phyloP scores from a whole-genome alignment of 2,888 invertebrate species.

The Lasius fuliginosus region DNA sequence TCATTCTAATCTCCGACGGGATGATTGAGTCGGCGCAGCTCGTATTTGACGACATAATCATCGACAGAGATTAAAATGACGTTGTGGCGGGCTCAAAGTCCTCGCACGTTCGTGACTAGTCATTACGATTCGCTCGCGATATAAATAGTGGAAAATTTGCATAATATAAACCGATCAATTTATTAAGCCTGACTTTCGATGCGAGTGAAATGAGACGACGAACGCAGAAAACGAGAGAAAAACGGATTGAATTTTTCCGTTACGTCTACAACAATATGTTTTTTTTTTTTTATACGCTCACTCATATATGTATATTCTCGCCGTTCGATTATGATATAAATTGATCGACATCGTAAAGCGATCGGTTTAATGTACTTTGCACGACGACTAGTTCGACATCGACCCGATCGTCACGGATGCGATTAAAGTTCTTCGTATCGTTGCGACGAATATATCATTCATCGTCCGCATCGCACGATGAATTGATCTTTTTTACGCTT shows the following conservation, averaged over 20 bases:
- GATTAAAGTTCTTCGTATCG: slow-evolving; percentile 38
- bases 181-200: slow-evolving; percentile 39
- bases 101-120: slow-evolving; percentile 44
- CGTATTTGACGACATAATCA: slow-evolving; percentile 52
- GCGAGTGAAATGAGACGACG: background rate
- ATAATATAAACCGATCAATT: slow-evolving; percentile 64
- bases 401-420: slow-evolving; percentile 21
- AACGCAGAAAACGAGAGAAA: slow-evolving; percentile 10
- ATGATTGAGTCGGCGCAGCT: slow-evolving; percentile 28
- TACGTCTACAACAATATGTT: background rate
- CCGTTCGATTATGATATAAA: slow-evolving; percentile 36
- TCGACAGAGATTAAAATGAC: slow-evolving; percentile 20
- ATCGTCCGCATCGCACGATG: background rate
- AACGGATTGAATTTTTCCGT: background rate
- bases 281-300: background rate
- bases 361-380: slow-evolving; percentile 41
- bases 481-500: slow-evolving; percentile 38
- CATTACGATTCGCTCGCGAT: slow-evolving; percentile 53
- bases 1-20: slow-evolving; percentile 24
- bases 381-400: background rate
- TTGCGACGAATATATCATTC: background rate
- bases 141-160: slow-evolving; percentile 63
- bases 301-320: background rate
- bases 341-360: slow-evolving; percentile 21
- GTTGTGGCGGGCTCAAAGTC: slow-evolving; percentile 19